Percentiles rank a stretch among this genome's conserved stretches.
Conservation (phyloP, 2,888 invertebrate genomes). For the Trichogramma dendrolimi region DNA sequence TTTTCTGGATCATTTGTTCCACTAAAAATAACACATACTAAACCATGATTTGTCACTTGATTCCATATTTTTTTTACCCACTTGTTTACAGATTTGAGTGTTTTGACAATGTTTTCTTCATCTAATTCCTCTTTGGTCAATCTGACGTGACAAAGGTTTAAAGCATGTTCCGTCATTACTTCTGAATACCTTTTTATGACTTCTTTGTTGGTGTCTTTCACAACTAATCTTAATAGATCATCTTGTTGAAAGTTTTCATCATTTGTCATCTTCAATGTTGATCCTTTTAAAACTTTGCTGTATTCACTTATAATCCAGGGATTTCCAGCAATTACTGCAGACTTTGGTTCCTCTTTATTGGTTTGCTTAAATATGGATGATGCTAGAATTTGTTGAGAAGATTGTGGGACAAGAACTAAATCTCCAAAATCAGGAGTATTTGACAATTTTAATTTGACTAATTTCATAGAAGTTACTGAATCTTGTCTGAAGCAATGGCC, state of each 20-base stretch:
- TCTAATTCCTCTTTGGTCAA: constrained; percentile 49
- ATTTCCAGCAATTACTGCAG: constrained; percentile 55
- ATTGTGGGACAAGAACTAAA: constrained; percentile 61
- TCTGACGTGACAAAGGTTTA: constrained; percentile 64
- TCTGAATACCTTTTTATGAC: constrained; percentile 37
- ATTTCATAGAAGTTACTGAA: constrained; percentile 77
- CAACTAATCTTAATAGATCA: constrained; percentile 50
- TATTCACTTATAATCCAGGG: constrained; percentile 62
- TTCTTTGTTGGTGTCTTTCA: constrained; percentile 39
- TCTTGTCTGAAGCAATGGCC: constrained; percentile 87
- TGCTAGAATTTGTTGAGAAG: constrained; percentile 37
- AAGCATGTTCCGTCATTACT: constrained; percentile 54
- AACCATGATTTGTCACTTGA: constrained; percentile 57
- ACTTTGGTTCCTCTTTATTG: too few species aligned
- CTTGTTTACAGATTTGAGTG: constrained; percentile 49
- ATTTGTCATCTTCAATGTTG: constrained; percentile 46
- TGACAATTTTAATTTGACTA: constrained; percentile 80
- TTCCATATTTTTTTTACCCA: constrained; percentile 63
- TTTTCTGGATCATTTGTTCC: constrained; percentile 57
- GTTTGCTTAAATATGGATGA: too few species aligned
- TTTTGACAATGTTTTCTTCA: constrained; percentile 52
- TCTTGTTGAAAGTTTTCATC: constrained; percentile 47
- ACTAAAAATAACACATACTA: constrained; percentile 67
- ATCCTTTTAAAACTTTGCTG: constrained; percentile 56
- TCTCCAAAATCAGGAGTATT: constrained; percentile 75